phyloP scores from a whole-genome alignment of 2,113 vertebrate genomes.

The Apaloderma vittatum region DNA sequence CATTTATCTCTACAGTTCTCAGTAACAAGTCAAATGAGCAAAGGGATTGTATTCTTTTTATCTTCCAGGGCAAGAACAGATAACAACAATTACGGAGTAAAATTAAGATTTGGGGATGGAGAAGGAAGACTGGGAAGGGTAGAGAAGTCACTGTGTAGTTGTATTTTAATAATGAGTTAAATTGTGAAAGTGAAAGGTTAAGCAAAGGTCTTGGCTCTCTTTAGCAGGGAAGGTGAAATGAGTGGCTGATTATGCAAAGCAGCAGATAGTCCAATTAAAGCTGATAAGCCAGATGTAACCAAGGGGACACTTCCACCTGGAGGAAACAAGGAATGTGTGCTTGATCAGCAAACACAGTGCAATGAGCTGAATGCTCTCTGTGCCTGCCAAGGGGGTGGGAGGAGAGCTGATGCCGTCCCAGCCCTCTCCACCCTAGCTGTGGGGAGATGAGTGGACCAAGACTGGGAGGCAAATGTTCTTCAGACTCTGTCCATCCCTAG shows the following conservation, averaged over 20 bases:
- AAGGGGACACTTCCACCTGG: constrained; percentile 1
- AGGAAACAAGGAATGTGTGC: not conserved
- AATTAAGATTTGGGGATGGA: not conserved
- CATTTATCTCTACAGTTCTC: not conserved
- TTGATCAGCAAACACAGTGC: not conserved
- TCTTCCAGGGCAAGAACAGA: not conserved
- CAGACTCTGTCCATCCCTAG: not conserved
- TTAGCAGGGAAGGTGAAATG: constrained; percentile 45
- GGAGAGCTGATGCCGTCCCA: not conserved
- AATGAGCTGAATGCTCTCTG: not conserved
- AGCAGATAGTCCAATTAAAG: constrained; percentile 23
- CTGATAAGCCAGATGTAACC: constrained; percentile 16
- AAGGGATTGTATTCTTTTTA: not conserved
- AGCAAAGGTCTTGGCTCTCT: constrained; percentile 40
- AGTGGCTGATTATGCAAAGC: constrained; percentile 52
- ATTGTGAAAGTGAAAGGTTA: constrained; percentile 44
- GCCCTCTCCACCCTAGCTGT: not conserved
- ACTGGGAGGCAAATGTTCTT: not conserved
- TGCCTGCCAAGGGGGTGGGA: not conserved
- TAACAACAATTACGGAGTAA: not conserved
- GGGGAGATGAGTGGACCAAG: not conserved
- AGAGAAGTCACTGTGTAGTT: not conserved
- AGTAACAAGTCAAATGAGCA: not conserved
- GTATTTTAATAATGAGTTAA: constrained; percentile 44
- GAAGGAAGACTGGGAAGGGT: not conserved